Evolutionary conservation across 2,797 vertebrate species (phyloP).

Genomic region (Enoplosus armatus): DNA sequence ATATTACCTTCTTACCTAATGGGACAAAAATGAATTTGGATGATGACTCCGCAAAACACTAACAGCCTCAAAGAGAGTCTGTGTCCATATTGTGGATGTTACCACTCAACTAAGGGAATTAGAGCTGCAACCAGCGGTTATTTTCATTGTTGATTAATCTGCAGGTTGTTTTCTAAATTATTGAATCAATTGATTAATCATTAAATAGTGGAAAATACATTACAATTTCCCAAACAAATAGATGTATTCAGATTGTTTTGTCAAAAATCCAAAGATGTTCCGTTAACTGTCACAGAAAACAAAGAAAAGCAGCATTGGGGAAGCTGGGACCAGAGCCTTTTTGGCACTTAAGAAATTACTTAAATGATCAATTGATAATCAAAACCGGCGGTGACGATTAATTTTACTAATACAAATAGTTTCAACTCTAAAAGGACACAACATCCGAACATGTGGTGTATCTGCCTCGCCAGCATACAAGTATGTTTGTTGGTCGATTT

Average conservation of each 20-base stretch:
- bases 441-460: neutral
- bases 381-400: neutral
- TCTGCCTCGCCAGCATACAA: neutral
- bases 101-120: neutral
- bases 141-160: neutral
- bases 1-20: slow-evolving; percentile 33
- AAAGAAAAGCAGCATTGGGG: neutral
- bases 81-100: neutral
- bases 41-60: neutral
- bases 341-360: too few relatives aligned
- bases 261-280: too few relatives aligned
- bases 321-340: too few relatives aligned
- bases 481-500: too few relatives aligned
- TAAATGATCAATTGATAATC: neutral
- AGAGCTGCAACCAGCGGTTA: neutral
- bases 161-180: neutral
- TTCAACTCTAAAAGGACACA: neutral
- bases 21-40: slow-evolving; percentile 32
- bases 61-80: neutral
- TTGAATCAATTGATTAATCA: too few relatives aligned
- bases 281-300: neutral
- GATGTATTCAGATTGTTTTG: neutral
- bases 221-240: too few relatives aligned
- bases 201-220: too few relatives aligned
- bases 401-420: neutral